Percentiles rank a stretch among this genome's conserved stretches.
Conservation (phyloP, 2,797 vertebrate genomes). For the Gallinago nigripennis region DNA sequence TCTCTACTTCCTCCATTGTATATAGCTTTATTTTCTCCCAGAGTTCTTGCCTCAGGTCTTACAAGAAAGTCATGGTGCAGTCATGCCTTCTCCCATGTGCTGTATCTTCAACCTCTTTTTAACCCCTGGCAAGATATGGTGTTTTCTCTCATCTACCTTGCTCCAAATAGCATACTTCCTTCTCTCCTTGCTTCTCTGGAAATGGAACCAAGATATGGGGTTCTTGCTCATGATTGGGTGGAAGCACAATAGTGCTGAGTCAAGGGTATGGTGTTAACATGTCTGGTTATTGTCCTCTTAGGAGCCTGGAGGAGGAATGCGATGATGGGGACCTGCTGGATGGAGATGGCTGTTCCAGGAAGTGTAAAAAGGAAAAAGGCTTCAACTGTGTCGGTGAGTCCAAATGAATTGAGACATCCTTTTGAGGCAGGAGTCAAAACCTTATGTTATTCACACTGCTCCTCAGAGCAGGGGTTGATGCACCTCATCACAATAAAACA, state of each 20-base stretch:
- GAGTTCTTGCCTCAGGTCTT: background rate
- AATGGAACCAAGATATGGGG: background rate
- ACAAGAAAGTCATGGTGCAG: background rate
- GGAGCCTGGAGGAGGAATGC: conserved; percentile 86
- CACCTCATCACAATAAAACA: rapidly evolving
- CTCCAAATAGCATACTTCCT: background rate
- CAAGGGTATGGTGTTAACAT: background rate
- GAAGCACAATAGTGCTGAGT: background rate
- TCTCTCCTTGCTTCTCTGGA: background rate
- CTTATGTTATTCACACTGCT: rapidly evolving
- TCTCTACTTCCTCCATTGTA: background rate
- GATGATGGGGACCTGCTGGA: conserved; percentile 90
- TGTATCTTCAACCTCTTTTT: background rate
- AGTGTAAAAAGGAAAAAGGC: conserved; percentile 84
- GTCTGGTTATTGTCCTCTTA: conserved; percentile 39
- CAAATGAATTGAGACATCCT: background rate
- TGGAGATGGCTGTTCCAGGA: conserved; percentile 92
- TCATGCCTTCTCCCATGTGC: background rate
- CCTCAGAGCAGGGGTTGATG: background rate
- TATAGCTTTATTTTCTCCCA: background rate
- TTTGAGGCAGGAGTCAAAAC: background rate
- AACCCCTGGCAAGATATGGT: background rate
- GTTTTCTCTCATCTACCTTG: background rate
- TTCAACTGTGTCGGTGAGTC: conserved; percentile 90
- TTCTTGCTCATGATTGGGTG: background rate